phyloP scores from a whole-genome alignment of 2,797 vertebrate genomes.

The Xerus rutilus region DNA sequence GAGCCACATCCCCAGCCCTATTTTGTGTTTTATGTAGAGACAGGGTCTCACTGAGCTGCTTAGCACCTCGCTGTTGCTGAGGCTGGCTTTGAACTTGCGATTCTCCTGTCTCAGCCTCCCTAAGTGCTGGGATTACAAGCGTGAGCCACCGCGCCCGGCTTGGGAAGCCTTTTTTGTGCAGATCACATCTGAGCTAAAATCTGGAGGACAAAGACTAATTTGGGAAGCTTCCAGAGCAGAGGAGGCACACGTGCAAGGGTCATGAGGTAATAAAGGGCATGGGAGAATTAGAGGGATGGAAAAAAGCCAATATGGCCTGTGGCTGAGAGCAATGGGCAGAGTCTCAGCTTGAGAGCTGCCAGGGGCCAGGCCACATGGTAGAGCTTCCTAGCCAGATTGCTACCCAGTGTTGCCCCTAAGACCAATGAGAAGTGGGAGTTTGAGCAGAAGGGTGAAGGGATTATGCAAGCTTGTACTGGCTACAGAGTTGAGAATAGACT shows the following conservation, averaged over 20 bases:
- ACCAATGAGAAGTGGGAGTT: background rate
- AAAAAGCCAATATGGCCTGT: background rate
- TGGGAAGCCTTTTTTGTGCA: background rate
- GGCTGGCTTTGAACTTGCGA: no score
- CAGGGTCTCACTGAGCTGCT: no score
- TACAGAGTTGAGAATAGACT: background rate
- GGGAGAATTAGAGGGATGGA: background rate
- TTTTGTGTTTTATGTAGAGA: no score
- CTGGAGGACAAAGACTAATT: background rate
- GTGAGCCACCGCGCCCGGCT: no score
- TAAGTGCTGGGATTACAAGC: no score
- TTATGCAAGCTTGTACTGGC: background rate
- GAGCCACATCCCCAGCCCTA: no score
- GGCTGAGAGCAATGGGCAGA: background rate
- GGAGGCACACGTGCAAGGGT: background rate
- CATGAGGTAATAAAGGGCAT: background rate
- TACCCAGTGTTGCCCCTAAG: background rate
- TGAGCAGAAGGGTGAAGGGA: background rate
- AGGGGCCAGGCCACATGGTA: background rate
- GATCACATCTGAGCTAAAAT: background rate
- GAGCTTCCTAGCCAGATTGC: background rate
- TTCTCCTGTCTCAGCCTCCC: no score
- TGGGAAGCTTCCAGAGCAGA: background rate
- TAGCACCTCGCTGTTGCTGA: no score
- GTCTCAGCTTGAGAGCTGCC: background rate